phyloP scores from a whole-genome alignment of 2,797 vertebrate species.

The Poeciliopsis presidionis region DNA sequence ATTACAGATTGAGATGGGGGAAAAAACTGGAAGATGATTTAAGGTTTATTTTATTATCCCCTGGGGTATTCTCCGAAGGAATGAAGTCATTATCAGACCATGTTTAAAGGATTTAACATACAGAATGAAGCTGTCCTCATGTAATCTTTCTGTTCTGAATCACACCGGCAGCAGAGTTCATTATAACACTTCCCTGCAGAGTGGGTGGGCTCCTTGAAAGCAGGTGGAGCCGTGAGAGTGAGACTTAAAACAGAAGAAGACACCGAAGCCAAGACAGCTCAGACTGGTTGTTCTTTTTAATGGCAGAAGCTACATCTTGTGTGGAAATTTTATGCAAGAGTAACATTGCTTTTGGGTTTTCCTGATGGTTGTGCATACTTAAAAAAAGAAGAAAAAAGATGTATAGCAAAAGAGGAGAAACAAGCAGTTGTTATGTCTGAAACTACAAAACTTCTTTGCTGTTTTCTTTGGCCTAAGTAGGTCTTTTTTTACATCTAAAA shows the following conservation, averaged over 20 bases:
- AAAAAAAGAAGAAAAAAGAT: not conserved
- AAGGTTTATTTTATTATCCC: conserved; percentile 19
- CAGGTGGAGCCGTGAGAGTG: not conserved
- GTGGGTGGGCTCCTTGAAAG: conserved; percentile 3
- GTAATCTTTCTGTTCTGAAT: conserved; percentile 19
- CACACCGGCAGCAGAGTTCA: conserved; percentile 16
- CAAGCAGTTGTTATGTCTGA: not conserved
- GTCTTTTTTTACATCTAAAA: not conserved
- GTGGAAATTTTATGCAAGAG: not conserved
- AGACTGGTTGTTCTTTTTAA: not conserved
- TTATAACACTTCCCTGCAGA: conserved; percentile 32
- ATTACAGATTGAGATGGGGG: not conserved
- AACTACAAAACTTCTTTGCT: not conserved
- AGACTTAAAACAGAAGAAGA: conserved; percentile 6
- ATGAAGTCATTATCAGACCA: conserved; percentile 23
- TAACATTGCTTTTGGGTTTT: not conserved
- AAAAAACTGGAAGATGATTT: conserved; percentile 14
- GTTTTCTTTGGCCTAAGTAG: not conserved
- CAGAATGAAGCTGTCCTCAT: conserved; percentile 20
- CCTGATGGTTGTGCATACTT: not conserved
- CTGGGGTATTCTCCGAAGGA: conserved; percentile 1
- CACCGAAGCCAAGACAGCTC: not conserved
- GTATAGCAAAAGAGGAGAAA: not conserved
- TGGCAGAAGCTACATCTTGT: not conserved
- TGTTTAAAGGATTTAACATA: conserved; percentile 29